A percentile compares a stretch with the other conserved stretches of the same genome.
Evolutionary conservation across 2,113 vertebrate species (phyloP).

Genomic region (Aegithalos caudatus): DNA sequence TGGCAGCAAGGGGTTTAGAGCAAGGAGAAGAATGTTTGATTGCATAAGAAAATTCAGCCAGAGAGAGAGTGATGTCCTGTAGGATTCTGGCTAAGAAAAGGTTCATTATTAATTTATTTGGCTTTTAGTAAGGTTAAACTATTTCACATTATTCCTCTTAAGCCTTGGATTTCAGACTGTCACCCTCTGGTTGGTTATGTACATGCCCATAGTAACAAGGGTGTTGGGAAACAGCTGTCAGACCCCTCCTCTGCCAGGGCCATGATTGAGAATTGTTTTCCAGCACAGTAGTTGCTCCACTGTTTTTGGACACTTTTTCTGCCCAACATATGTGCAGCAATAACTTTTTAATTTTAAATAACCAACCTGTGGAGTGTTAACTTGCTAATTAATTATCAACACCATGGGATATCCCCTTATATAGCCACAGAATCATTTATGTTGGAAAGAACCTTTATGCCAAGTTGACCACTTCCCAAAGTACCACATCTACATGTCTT

Average conservation of each 20-base stretch:
- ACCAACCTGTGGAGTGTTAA: not conserved
- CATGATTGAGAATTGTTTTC: not conserved
- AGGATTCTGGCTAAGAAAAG: not conserved
- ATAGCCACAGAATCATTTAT: not conserved
- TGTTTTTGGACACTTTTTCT: not conserved
- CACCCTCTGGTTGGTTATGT: not conserved
- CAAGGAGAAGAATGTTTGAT: not conserved
- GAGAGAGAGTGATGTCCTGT: not conserved
- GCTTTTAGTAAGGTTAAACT: not conserved
- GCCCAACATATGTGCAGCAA: not conserved
- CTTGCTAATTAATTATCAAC: not conserved
- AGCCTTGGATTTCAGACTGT: not conserved
- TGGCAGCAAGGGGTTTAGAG: not conserved
- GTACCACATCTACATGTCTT: not conserved
- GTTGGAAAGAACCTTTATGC: not conserved
- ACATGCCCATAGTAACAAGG: not conserved
- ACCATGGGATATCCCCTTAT: not conserved
- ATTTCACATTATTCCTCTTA: not conserved
- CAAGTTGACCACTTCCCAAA: not conserved
- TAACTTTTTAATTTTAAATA: not conserved
- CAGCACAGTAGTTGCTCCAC: not conserved
- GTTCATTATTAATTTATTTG: not conserved
- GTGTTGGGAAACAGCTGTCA: not conserved
- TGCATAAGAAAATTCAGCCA: not conserved
- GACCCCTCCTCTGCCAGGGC: not conserved